Evolutionary conservation across 2,888 invertebrate genomes (phyloP).

Genomic region (Crocallis elinguaria): DNA sequence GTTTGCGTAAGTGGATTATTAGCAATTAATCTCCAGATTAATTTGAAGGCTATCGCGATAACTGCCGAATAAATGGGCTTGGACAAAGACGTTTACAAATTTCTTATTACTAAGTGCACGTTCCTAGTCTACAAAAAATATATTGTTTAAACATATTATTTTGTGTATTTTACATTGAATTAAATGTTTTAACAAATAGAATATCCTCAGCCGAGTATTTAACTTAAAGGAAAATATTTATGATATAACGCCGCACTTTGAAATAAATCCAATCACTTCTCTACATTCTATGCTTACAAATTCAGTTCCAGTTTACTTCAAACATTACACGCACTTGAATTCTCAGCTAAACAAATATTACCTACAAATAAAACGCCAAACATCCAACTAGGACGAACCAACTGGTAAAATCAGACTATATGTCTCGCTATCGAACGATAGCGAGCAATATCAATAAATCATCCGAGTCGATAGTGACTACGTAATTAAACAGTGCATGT

Average conservation of each 20-base stretch:
- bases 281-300: too few species aligned
- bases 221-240: not conserved
- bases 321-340: constrained; percentile 15
- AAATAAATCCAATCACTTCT: constrained; percentile 5
- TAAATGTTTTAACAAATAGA: too few species aligned
- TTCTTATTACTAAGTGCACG: not conserved
- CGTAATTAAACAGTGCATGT: constrained; percentile 71
- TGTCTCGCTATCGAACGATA: constrained; percentile 51
- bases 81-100: not conserved
- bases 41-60: constrained; percentile 44
- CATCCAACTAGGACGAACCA: constrained; percentile 16
- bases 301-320: constrained; percentile 4
- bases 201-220: too few species aligned
- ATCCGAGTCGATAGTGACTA: constrained; percentile 63
- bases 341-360: constrained; percentile 24
- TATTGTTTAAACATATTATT: too few species aligned
- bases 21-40: constrained; percentile 48
- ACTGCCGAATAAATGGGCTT: constrained; percentile 19
- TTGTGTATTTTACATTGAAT: too few species aligned
- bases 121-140: too few species aligned
- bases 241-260: not conserved
- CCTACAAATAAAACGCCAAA: constrained; percentile 9
- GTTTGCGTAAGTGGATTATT: constrained; percentile 51
- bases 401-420: constrained; percentile 33
- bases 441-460: constrained; percentile 80